Evolutionary conservation across 2,113 vertebrate species (phyloP).

Genomic region (Zosterops hypoxanthus): DNA sequence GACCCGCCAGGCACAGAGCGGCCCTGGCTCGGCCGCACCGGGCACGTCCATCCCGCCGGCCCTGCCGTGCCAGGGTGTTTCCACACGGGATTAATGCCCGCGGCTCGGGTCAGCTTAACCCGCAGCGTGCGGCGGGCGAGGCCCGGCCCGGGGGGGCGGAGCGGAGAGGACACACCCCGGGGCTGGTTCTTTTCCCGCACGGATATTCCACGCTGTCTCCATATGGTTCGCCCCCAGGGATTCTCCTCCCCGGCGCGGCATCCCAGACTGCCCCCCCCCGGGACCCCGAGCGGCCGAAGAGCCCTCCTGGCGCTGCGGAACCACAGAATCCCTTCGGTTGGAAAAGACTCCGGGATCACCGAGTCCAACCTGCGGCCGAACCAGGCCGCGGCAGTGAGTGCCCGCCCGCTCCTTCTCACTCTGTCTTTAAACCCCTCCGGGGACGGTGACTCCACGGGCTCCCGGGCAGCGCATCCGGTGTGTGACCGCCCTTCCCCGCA

Average conservation of each 20-base stretch:
- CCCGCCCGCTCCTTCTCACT: not conserved
- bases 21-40: fast-evolving
- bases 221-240: fast-evolving
- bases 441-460: not conserved
- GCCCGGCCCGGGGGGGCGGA: not conserved
- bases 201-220: not conserved
- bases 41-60: not conserved
- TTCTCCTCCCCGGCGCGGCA: not conserved
- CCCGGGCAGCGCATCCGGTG: no score
- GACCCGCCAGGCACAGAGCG: fast-evolving
- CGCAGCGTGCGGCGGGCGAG: fast-evolving
- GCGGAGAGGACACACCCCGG: not conserved
- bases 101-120: not conserved
- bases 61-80: not conserved
- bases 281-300: not conserved
- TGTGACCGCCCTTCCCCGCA: no score
- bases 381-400: not conserved
- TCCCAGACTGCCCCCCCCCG: fast-evolving
- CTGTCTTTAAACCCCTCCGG: not conserved
- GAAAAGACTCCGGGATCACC: not conserved
- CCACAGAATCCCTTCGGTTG: fast-evolving
- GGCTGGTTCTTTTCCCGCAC: fast-evolving
- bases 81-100: fast-evolving
- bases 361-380: not conserved
- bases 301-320: not conserved